Base-by-base conservation (phyloP, 1,140 invertebrate genomes). In the Ceratina japonica region DNA sequence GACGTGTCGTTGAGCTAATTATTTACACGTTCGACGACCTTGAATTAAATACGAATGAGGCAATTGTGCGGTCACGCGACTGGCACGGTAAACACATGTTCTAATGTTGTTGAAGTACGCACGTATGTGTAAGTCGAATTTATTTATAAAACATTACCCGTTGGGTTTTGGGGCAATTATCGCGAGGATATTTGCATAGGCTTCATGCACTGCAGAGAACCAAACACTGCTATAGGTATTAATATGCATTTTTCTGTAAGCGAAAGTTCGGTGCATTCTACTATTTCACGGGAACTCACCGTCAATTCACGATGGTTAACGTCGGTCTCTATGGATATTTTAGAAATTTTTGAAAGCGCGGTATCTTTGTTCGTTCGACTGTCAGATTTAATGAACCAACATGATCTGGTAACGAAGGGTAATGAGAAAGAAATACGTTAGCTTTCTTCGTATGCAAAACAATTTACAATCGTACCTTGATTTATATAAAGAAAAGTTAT, bases 401-500 rank as follows among this genome's bases (percentile, higher is more conserved):
- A 65, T 73, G 51, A 64, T 72, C 69, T 49, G 31, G 31, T 58
- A 59, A 71, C 18, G 70, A 54, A 65, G 24, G 37, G 12, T 63
- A 44, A 71, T 13, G 49, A 12, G 31, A 63, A 65, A 13, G 12
- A 64, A 65, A 13, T 15, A 64, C 69, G 66, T 80, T 75, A 79
- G 69, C 81, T 75, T 85, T 81, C 65, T 74, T 86, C 75, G 44
- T 59, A 68, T 44, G 54, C 27, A 49, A 85, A 59, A 72, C 63
- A 72, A 79, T 49, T 84, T 75, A 75, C 74, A 73, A 76, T 59
- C 75, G 58, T 83, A 79, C 79, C 71, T 84, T 80, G 59, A 86
- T 86, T 83, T 81, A 81, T 69, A 86, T 85, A 77, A 81, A 79
- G 44, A 56, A 78, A 49, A 66, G 62, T 44, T 70, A 79, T 65